phyloP scores from a whole-genome alignment of 2,888 invertebrate species.

The Anoplius nigerrimus region DNA sequence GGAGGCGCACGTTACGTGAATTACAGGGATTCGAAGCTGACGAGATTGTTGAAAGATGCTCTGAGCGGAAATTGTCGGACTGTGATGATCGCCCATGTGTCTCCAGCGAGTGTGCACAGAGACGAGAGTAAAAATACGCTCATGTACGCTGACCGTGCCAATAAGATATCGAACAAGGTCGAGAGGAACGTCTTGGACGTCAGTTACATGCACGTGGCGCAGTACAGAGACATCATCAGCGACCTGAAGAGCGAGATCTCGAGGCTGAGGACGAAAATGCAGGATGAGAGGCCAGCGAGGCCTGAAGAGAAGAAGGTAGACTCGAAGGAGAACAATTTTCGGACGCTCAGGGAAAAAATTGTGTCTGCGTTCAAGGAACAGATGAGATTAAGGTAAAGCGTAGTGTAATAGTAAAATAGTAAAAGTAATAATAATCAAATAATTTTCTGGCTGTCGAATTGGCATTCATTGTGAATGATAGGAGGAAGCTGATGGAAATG shows the following conservation, averaged over 20 bases:
- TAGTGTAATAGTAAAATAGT: too few relatives aligned
- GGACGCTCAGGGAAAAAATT: constrained; percentile 88
- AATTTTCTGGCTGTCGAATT: neutral
- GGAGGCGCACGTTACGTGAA: constrained; percentile 92
- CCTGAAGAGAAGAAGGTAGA: constrained; percentile 59
- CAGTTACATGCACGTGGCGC: constrained; percentile 85
- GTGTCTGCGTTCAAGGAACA: constrained; percentile 94
- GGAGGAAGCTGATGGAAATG: constrained; percentile 89
- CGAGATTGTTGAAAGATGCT: constrained; percentile 90
- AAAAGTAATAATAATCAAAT: too few relatives aligned
- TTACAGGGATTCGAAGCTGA: constrained; percentile 96
- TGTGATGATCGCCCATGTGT: constrained; percentile 97
- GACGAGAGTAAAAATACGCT: constrained; percentile 96
- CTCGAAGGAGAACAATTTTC: constrained; percentile 76
- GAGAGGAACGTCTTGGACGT: constrained; percentile 76
- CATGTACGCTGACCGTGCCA: constrained; percentile 95
- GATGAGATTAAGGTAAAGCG: constrained; percentile 85
- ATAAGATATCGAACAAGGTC: constrained; percentile 93
- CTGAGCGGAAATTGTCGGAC: constrained; percentile 94
- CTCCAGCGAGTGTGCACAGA: constrained; percentile 86
- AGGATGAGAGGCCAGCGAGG: constrained; percentile 79
- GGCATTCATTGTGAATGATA: constrained; percentile 45
- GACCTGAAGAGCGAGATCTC: constrained; percentile 91
- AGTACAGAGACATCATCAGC: constrained; percentile 88
- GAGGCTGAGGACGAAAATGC: constrained; percentile 87